phyloP scores from a whole-genome alignment of 2,888 invertebrate genomes.

The Ephialtes manifestator region DNA sequence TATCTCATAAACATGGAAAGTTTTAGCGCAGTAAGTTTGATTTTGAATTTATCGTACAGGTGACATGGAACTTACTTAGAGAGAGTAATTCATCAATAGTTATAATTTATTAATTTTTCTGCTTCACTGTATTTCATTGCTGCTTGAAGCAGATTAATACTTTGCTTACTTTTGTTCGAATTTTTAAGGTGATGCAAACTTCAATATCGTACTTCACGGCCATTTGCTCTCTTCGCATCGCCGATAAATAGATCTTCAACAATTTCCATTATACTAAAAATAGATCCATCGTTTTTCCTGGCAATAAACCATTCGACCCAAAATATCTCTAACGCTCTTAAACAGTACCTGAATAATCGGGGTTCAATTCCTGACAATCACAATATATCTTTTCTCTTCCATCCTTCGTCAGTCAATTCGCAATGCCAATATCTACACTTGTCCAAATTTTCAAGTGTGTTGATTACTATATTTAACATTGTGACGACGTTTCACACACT shows the following conservation, averaged over 20 bases:
- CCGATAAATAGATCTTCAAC: neutral
- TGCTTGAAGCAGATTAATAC: neutral
- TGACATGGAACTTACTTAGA: neutral
- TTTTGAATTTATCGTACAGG: neutral
- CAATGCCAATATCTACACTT: too few relatives aligned
- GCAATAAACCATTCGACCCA: neutral
- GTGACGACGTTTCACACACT: too few relatives aligned
- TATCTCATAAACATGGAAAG: constrained; percentile 46
- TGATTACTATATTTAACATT: too few relatives aligned
- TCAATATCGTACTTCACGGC: constrained; percentile 50
- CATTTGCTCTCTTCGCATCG: constrained; percentile 40
- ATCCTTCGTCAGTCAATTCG: too few relatives aligned
- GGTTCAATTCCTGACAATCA: too few relatives aligned
- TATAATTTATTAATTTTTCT: neutral
- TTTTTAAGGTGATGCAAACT: constrained; percentile 48
- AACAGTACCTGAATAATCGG: too few relatives aligned
- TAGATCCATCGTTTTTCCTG: neutral
- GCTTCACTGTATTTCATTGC: neutral
- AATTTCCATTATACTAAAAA: neutral
- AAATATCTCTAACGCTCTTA: neutral
- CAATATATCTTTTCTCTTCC: too few relatives aligned
- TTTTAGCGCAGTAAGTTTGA: constrained; percentile 37
- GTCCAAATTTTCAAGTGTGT: too few relatives aligned
- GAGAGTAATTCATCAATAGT: neutral
- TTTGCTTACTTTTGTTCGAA: neutral